A percentile compares a stretch with the other conserved stretches of the same genome.
phyloP scores from a whole-genome alignment of 1,140 invertebrate genomes.

The Acromyrmex heyeri region DNA sequence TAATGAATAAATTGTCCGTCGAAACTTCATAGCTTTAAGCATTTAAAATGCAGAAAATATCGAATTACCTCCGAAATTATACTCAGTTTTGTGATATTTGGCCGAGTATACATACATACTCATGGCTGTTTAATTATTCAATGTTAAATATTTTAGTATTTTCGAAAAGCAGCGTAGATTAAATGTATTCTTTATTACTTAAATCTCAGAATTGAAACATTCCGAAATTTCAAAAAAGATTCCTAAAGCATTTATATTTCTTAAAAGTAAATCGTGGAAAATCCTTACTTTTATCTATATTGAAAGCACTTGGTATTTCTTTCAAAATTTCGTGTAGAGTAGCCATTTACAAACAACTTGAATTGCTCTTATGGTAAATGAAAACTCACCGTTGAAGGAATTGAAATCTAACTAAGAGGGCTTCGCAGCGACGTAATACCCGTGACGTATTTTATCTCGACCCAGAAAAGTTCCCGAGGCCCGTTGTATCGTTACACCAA shows the following conservation, averaged over 20 bases:
- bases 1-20: not conserved
- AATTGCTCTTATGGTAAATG: not conserved
- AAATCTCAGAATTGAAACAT: not conserved
- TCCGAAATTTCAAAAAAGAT: not conserved
- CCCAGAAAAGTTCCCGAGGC: constrained; percentile 4
- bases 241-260: not conserved
- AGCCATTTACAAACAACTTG: not conserved
- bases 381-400: constrained; percentile 4
- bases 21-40: not conserved
- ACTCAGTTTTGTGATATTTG: not conserved
- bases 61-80: not conserved
- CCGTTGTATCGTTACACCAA: constrained; percentile 30
- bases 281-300: not conserved
- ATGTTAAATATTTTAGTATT: not conserved
- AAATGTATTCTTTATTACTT: not conserved
- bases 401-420: constrained; percentile 19
- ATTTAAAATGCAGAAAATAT: not conserved
- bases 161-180: not conserved
- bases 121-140: not conserved
- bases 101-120: not conserved
- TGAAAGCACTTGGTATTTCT: not conserved
- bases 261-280: not conserved
- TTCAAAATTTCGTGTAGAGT: not conserved
- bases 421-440: not conserved
- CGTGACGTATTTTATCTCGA: constrained; percentile 24